Conservation (phyloP, 2,113 vertebrate species). For the Junco hyemalis region DNA sequence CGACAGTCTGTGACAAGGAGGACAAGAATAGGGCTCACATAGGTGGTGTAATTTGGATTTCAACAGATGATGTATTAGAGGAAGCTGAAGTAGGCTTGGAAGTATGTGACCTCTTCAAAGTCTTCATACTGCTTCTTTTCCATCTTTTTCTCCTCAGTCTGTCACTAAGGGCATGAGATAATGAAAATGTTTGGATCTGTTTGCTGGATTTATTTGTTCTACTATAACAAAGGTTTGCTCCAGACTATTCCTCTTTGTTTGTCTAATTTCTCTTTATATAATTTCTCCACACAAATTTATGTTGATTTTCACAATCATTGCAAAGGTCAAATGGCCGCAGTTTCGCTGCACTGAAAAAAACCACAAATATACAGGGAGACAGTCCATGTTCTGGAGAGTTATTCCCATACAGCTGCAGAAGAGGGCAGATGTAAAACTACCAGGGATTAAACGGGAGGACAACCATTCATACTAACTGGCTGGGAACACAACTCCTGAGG, state of each 20-base stretch:
- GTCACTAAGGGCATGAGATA: neutral
- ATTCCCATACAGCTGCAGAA: neutral
- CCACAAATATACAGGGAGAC: neutral
- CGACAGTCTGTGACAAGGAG: neutral
- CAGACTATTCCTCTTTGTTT: neutral
- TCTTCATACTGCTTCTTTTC: neutral
- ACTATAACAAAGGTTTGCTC: fast-evolving
- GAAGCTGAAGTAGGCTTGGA: neutral
- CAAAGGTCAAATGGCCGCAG: neutral
- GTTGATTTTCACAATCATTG: neutral
- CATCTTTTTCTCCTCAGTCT: neutral
- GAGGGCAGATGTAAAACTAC: fast-evolving
- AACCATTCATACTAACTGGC: neutral
- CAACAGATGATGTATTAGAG: neutral
- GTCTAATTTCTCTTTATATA: neutral
- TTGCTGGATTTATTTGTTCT: neutral
- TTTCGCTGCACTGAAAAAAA: neutral
- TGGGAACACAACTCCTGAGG: neutral
- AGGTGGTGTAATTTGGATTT: neutral
- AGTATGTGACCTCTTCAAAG: neutral
- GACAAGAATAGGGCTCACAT: neutral
- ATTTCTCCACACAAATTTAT: neutral
- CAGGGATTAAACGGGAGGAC: neutral
- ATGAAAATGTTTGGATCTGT: neutral
- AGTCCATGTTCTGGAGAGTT: neutral